These are phyloP conservation scores for Sarcophaga peregrina DNA, from an alignment of 1,140 invertebrate genomes.

Conservation along the genomic window DNA sequence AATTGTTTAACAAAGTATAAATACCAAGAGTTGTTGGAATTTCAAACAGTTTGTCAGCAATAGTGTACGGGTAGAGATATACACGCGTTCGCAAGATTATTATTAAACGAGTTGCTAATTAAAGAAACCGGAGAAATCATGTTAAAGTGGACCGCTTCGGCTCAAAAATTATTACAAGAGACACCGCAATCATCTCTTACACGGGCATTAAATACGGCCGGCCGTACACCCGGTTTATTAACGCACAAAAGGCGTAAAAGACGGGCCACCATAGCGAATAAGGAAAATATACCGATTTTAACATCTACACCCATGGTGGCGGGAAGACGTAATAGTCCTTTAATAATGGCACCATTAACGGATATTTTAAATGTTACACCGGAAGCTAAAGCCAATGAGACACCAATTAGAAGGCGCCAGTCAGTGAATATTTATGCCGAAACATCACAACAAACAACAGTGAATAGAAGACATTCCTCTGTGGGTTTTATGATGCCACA, in stretches of 20 bases:
- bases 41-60: slow-evolving; percentile 64
- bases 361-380: slow-evolving; percentile 62
- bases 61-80: slow-evolving; percentile 39
- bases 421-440: not conserved
- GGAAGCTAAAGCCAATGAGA: not conserved
- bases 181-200: slow-evolving; percentile 33
- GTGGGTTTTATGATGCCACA: slow-evolving; percentile 45
- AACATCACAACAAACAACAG: not conserved
- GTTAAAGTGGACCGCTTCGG: slow-evolving; percentile 63
- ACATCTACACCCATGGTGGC: slow-evolving; percentile 59
- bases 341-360: slow-evolving; percentile 57
- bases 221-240: slow-evolving; percentile 48
- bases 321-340: slow-evolving; percentile 55
- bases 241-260: slow-evolving; percentile 52
- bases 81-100: too few relatives aligned
- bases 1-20: slow-evolving; percentile 39
- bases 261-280: slow-evolving; percentile 45
- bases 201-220: not conserved
- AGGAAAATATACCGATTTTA: slow-evolving; percentile 49
- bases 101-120: too few relatives aligned
- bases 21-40: slow-evolving; percentile 14
- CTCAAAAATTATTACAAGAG: slow-evolving; percentile 52
- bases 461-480: slow-evolving; percentile 40
- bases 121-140: slow-evolving; percentile 44
- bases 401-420: slow-evolving; percentile 5